phyloP scores from a whole-genome alignment of 2,888 invertebrate species.

The Toxonevra muliebris region DNA sequence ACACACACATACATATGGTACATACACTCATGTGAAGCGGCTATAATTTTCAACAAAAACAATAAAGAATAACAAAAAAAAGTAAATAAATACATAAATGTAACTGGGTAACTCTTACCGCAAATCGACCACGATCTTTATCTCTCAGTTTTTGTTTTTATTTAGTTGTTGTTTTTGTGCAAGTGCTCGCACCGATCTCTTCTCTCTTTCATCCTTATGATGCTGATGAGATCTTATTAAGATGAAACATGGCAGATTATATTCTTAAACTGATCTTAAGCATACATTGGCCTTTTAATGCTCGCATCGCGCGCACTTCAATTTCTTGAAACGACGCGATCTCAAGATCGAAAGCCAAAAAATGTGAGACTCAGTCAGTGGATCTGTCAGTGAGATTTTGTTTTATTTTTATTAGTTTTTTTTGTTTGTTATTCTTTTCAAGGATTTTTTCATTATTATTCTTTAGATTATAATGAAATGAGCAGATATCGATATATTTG shows the following conservation, averaged over 20 bases:
- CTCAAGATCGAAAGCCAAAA: too few relatives aligned
- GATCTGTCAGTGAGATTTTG: too few relatives aligned
- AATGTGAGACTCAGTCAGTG: too few relatives aligned
- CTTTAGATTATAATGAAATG: too few relatives aligned
- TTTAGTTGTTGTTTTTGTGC: constrained; percentile 1
- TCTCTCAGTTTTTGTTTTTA: too few relatives aligned
- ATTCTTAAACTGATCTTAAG: constrained; percentile 22
- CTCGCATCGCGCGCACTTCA: too few relatives aligned
- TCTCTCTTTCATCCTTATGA: not conserved
- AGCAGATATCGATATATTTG: too few relatives aligned
- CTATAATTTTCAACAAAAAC: constrained; percentile 6
- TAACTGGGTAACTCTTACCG: constrained; percentile 10
- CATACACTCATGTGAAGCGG: constrained; percentile 11
- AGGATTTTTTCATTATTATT: too few relatives aligned
- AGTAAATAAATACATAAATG: not conserved
- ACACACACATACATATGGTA: constrained; percentile 3
- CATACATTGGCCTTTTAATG: constrained; percentile 21
- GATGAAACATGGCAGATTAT: constrained; percentile 37
- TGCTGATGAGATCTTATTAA: constrained; percentile 34
- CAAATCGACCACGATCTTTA: constrained; percentile 12
- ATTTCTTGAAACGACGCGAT: too few relatives aligned
- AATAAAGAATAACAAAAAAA: not conserved
- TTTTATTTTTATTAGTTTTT: too few relatives aligned
- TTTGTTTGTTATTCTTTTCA: too few relatives aligned
- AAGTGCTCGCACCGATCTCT: not conserved